Evolutionary conservation across 2,797 vertebrate genomes (phyloP).

Genomic region (Urocyon cinereoargenteus): DNA sequence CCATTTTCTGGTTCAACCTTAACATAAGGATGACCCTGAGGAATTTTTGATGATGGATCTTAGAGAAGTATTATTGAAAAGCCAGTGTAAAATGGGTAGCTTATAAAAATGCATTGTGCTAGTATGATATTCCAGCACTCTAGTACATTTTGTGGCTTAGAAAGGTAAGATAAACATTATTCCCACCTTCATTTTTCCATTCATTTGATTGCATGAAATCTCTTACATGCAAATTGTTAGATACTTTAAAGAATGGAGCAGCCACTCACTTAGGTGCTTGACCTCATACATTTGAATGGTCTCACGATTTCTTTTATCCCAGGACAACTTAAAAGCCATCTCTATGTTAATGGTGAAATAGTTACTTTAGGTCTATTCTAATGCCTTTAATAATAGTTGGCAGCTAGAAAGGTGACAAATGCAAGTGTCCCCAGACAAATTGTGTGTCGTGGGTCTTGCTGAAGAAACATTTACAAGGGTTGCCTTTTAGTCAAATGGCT

Average conservation of each 20-base stretch:
- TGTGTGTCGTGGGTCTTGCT: background rate
- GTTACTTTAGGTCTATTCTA: constrained; percentile 71
- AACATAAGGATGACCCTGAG: constrained; percentile 15
- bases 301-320: constrained; percentile 68
- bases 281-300: constrained; percentile 61
- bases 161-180: constrained; percentile 68
- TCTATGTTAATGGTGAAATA: constrained; percentile 73
- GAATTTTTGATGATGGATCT: background rate
- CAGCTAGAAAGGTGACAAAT: constrained; percentile 73
- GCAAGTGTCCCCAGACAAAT: constrained; percentile 60
- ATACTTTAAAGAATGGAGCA: constrained; percentile 62
- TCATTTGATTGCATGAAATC: constrained; percentile 61
- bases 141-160: constrained; percentile 29
- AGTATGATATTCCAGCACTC: constrained; percentile 30
- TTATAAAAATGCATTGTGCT: constrained; percentile 62
- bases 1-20: constrained; percentile 50
- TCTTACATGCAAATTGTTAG: constrained; percentile 64
- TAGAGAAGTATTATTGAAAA: constrained; percentile 59
- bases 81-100: constrained; percentile 32
- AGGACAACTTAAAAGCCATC: constrained; percentile 75
- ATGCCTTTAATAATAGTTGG: constrained; percentile 68
- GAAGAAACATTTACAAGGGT: constrained; percentile 51
- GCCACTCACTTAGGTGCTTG: constrained; percentile 55
- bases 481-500: constrained; percentile 50
- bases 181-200: constrained; percentile 58